Base-by-base conservation (phyloP, 2,113 vertebrate species). In the Patagioenas fasciata region DNA sequence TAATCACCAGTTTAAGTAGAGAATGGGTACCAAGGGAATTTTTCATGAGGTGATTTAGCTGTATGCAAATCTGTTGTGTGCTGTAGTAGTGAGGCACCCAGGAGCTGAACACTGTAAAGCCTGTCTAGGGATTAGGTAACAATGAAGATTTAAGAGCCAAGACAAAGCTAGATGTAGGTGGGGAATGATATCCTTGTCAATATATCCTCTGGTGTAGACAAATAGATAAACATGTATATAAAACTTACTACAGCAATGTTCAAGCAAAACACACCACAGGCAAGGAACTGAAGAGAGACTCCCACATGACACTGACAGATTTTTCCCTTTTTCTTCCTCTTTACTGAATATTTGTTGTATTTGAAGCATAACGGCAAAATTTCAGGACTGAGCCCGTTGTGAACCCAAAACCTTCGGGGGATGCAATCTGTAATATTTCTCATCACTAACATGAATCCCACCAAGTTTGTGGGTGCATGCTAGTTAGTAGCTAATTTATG, bases 31-130 rank as follows among this genome's bases (percentile, higher is more conserved):
- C 74, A 32, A 91, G 91, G 94, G 94, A 95, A 93, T 96, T 94
- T 94, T 96, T 80, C 86, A 90, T 85, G 81, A 81, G 71, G 89
- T 88, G 93, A 95, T 96, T 96, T 95, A 97, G 90, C 91, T 97
- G 80, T 90, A 95, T 13, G 64, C 91, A 97, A 96, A 96, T 94
- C 85, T 95, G 77, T 64, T 90, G 88, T 85, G 71, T 87, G 65
- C 84, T 80, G 66, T 69, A 66, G 84, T 61, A 82, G 17, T 12
- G 57, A 89, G 66, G 66, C 15, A 61, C 73, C 73, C 81, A 92
- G 89, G 80, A 95, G 78, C 10, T 89, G 84, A 92, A 54, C 62
- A 51, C 34, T 53, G 38, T 65, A 92, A 47, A 75, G 70, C 58
- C 93, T 95, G 85, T 92, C 93, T 82, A 88, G 67, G 62, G 70